These are phyloP conservation scores for Sebastes paucispinis DNA, from an alignment of 2,797 vertebrate genomes.

Conservation along the genomic window DNA sequence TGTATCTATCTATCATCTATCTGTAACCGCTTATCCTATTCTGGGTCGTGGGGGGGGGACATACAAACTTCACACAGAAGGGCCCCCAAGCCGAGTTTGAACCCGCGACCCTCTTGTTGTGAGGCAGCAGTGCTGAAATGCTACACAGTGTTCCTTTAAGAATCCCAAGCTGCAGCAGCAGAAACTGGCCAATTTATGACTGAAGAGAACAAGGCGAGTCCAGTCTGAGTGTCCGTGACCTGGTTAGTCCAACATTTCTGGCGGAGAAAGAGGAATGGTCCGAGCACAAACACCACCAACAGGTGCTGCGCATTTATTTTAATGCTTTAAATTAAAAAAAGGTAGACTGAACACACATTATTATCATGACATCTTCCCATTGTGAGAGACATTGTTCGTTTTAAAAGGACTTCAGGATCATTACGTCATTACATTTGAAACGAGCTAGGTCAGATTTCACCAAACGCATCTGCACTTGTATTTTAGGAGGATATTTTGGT, in stretches of 20 bases:
- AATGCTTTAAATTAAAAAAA: not conserved
- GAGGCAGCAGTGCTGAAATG: no score
- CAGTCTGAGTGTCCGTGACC: not conserved
- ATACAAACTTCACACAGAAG: no score
- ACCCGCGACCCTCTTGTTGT: no score
- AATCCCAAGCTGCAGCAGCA: not conserved
- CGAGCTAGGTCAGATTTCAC: slow-evolving; percentile 5
- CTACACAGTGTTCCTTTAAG: not conserved
- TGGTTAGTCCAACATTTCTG: not conserved
- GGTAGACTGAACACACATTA: not conserved
- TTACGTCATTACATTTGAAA: not conserved
- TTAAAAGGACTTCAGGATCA: not conserved
- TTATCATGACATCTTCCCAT: not conserved
- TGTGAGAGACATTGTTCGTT: not conserved
- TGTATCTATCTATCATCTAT: no score
- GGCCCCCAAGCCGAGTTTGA: no score
- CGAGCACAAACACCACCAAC: not conserved
- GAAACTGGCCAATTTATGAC: not conserved
- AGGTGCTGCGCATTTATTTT: not conserved
- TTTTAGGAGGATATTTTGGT: slow-evolving; percentile 41
- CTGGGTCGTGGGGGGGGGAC: no score
- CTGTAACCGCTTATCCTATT: no score
- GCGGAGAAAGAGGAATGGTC: slow-evolving; percentile 22
- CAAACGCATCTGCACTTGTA: not conserved
- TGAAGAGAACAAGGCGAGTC: not conserved